These are phyloP conservation scores for Cabera pusaria DNA, from an alignment of 2,888 invertebrate species.

Conservation along the genomic window DNA sequence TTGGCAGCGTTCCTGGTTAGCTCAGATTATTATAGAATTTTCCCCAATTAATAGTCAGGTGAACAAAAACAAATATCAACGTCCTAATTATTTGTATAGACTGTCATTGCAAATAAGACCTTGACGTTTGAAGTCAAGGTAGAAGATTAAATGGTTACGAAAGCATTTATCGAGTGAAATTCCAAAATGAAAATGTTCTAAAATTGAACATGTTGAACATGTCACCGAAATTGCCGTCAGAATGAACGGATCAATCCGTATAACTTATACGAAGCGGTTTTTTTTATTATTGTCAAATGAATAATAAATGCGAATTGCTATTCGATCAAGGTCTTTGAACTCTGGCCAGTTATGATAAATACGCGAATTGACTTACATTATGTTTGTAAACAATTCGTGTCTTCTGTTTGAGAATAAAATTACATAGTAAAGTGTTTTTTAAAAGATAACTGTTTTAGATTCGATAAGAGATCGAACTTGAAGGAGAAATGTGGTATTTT, in stretches of 20 bases:
- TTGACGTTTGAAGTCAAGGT: constrained; percentile 11
- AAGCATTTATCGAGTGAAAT: constrained; percentile 9
- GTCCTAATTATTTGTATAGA: no score
- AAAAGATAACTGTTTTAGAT: no score
- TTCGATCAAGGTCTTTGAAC: constrained; percentile 48
- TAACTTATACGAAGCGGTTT: constrained; percentile 10
- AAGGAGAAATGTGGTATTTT: no score
- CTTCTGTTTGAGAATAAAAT: no score
- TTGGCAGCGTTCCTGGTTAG: no score
- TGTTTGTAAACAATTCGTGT: constrained; percentile 50
- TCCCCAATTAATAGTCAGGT: no score
- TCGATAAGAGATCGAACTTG: no score
- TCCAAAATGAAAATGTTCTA: constrained; percentile 12
- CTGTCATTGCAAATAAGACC: constrained; percentile 15
- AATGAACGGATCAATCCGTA: neutral
- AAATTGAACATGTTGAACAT: constrained; percentile 5
- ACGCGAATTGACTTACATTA: constrained; percentile 42
- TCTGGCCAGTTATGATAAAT: constrained; percentile 47
- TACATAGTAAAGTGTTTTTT: no score
- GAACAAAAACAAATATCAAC: no score
- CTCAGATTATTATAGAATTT: no score
- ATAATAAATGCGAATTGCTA: constrained; percentile 27
- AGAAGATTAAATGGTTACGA: constrained; percentile 6
- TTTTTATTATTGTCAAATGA: constrained; percentile 19
- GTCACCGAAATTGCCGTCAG: constrained; percentile 1